Evolutionary conservation across 2,888 invertebrate species (phyloP).

Genomic region (Mycogona germanica): DNA sequence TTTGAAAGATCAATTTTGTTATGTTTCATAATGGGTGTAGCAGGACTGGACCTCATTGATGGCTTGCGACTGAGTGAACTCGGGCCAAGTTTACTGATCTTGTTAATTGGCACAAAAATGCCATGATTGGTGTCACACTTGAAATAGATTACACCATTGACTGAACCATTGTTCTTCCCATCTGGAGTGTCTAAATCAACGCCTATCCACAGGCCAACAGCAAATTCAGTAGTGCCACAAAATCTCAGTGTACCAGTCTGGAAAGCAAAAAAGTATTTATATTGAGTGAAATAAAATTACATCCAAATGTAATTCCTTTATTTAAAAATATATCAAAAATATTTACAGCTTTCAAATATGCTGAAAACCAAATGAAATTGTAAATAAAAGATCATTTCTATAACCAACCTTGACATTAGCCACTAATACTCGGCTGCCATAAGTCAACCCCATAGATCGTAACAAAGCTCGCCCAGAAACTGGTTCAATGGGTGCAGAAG

Average conservation of each 20-base stretch:
- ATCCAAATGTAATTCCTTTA: not conserved
- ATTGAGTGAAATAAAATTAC: not conserved
- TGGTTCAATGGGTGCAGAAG: not conserved
- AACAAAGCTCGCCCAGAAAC: conserved; percentile 31
- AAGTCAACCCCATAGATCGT: conserved; percentile 35
- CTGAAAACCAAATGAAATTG: not conserved
- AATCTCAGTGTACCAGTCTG: conserved; percentile 28
- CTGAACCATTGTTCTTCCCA: conserved; percentile 41
- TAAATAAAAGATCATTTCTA: not conserved
- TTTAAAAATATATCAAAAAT: not conserved
- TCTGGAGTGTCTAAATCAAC: conserved; percentile 39
- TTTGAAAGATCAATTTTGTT: conserved; percentile 34
- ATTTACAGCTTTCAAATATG: not conserved
- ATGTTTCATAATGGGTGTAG: conserved; percentile 16
- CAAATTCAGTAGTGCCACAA: conserved; percentile 40
- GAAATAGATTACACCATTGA: conserved; percentile 37
- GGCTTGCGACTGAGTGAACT: conserved; percentile 9
- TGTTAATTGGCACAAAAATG: conserved; percentile 38
- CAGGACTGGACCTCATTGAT: conserved; percentile 1
- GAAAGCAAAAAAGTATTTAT: not conserved
- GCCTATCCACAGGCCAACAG: conserved; percentile 41
- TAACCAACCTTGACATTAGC: conserved; percentile 24
- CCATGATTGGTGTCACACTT: conserved; percentile 36
- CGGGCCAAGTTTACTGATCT: conserved; percentile 33
- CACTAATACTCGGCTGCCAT: conserved; percentile 27